phyloP scores from a whole-genome alignment of 2,888 invertebrate genomes.

The Euspilapteryx auroguttella region DNA sequence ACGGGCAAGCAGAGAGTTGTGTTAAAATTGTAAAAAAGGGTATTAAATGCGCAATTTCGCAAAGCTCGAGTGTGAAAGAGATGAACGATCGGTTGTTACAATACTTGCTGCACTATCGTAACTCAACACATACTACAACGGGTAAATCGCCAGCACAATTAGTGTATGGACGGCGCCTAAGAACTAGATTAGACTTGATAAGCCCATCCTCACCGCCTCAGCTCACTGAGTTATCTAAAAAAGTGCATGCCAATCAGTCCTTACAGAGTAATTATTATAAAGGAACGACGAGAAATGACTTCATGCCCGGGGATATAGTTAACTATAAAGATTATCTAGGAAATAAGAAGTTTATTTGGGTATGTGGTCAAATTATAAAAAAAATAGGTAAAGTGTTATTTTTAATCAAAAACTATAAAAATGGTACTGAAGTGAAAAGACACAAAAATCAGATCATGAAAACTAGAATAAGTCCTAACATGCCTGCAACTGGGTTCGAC shows the following conservation, averaged over 20 bases:
- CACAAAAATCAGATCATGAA: no score
- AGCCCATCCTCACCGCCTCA: not conserved
- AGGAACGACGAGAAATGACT: not conserved
- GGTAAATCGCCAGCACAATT: not conserved
- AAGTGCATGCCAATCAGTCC: not conserved
- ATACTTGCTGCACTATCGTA: not conserved
- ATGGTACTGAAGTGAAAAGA: no score
- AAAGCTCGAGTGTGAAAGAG: no score
- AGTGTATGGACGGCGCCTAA: not conserved
- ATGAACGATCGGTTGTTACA: no score
- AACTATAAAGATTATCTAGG: no score
- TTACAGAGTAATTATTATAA: not conserved
- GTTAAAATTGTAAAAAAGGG: constrained; percentile 11
- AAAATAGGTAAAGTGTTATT: constrained; percentile 1
- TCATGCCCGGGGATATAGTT: not conserved
- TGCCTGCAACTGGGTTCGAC: no score
- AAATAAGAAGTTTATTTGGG: not conserved
- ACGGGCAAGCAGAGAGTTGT: constrained; percentile 8
- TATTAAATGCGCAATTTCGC: not conserved
- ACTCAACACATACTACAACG: not conserved
- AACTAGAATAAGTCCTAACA: no score
- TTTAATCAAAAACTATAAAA: no score
- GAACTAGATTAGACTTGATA: not conserved
- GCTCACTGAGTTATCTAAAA: not conserved
- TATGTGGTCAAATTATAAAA: not conserved